phyloP scores from a whole-genome alignment of 1,140 invertebrate genomes.

The Aradophagus sp. region DNA sequence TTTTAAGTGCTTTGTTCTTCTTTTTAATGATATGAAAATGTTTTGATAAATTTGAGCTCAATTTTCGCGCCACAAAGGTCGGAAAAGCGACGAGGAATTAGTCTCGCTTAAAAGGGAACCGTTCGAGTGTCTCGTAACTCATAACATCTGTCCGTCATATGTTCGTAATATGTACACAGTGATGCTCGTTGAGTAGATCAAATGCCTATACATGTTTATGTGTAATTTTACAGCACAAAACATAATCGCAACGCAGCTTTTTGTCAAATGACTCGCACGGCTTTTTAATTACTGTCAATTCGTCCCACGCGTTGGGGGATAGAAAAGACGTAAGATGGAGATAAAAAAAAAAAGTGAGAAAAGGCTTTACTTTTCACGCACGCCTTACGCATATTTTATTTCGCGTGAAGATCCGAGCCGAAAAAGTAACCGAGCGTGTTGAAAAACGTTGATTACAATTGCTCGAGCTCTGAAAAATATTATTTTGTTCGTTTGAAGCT shows the following conservation, averaged over 20 bases:
- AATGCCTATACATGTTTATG: constrained; percentile 32
- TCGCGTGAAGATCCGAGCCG: background rate
- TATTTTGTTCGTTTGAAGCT: too few relatives aligned
- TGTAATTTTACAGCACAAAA: constrained; percentile 35
- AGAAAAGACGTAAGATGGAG: too few relatives aligned
- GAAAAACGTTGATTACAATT: too few relatives aligned
- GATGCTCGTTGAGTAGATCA: constrained; percentile 32
- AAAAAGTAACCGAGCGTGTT: background rate
- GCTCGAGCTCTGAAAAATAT: too few relatives aligned
- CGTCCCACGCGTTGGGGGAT: constrained; percentile 6
- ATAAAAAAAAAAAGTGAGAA: too few relatives aligned
- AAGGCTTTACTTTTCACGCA: constrained; percentile 7
- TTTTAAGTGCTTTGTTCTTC: too few relatives aligned
- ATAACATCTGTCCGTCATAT: constrained; percentile 44
- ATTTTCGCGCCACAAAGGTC: background rate
- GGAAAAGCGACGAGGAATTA: constrained; percentile 7
- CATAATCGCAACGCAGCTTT: constrained; percentile 32
- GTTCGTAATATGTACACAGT: constrained; percentile 31
- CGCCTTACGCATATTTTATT: background rate
- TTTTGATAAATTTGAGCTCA: too few relatives aligned
- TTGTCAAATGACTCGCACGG: constrained; percentile 14
- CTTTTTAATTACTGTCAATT: constrained; percentile 25
- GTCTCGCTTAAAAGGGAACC: constrained; percentile 11
- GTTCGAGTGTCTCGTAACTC: constrained; percentile 12
- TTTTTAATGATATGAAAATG: too few relatives aligned